Evolutionary conservation across 2,888 invertebrate species (phyloP), one percentile per base, ranked within the genome.

Genomic region (Melanargia galathea): DNA sequence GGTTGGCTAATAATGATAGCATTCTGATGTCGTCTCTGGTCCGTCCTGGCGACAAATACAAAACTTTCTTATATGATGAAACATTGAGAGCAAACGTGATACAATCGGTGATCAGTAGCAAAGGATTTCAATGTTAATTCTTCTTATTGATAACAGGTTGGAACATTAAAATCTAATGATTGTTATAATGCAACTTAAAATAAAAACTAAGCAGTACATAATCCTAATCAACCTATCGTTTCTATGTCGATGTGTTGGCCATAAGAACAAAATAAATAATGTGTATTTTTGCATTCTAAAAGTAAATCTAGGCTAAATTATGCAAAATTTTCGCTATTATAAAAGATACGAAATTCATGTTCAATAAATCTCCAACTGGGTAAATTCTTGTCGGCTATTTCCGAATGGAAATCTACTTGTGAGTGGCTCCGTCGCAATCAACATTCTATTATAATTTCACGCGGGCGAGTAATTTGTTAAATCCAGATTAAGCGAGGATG

Each of bases 381-480:
- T n/a, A 60, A 60, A 49, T 52, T 33, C 57, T 57, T 60, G 63
- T 64, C 52, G 48, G 55, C 61, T 45, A 54, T 58, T 60, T 64
- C 63, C 64, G 48, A 58, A 57, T 66, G 62, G 64, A 64, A 62
- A 62, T 51, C 56, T 62, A 64, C 55, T 62, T 63, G 63, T 33
- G n/a, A 60, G 62, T 60, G 59, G 56, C 64, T 43, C 55, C 51
- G 35, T 62, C 61, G 62, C 63, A 63, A 65, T 65, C 51, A 65
- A 52, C 60, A 63, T 63, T 62, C 60, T 66, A 63, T 63, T 62
- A 57, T 66, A 62, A 68, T 68, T 70, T 62, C 63, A 68, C 68
- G 62, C 66, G 58, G 55, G 46, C 62, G 35, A 54, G 57, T 63
- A 60, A 63, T 65, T 63, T 60, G 60, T 63, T 63, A 57, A 58